Evolutionary conservation across 2,113 vertebrate species (phyloP).

Genomic region (Lepidothrix coronata): DNA sequence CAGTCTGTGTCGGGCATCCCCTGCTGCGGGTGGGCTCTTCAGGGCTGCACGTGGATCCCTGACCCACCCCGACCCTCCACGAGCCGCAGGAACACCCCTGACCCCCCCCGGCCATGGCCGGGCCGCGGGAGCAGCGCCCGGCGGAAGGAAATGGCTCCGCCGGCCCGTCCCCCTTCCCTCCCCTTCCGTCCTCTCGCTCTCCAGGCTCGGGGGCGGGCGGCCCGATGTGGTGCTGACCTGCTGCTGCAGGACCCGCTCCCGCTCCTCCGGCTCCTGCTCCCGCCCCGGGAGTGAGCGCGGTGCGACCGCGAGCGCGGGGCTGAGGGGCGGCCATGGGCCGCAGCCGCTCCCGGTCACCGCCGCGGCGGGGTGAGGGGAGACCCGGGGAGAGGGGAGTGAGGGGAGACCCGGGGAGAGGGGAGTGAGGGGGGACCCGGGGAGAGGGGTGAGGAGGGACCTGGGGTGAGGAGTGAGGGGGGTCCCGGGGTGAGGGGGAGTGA

Average conservation of each 20-base stretch:
- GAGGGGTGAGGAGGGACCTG: no score
- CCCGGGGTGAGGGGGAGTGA: no score
- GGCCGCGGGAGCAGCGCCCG: no score
- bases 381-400: no score
- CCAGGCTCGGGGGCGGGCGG: not conserved
- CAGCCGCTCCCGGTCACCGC: conserved; percentile 27
- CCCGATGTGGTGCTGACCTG: not conserved
- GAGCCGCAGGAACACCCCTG: no score
- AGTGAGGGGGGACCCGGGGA: no score
- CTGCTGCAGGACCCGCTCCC: not conserved
- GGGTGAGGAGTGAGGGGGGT: no score
- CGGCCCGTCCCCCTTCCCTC: not conserved
- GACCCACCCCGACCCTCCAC: no score
- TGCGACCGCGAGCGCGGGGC: not conserved
- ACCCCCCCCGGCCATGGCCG: no score
- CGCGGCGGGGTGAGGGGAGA: not conserved
- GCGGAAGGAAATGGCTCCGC: accelerated
- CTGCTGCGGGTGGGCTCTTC: not conserved
- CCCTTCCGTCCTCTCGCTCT: not conserved
- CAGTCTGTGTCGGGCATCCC: no score
- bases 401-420: no score
- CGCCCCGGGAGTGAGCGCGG: not conserved
- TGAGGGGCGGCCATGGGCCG: not conserved
- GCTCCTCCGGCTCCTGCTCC: not conserved
- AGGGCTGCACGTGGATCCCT: no score